Conservation (phyloP, 2,888 invertebrate genomes). For the Erpobdella octoculata region DNA sequence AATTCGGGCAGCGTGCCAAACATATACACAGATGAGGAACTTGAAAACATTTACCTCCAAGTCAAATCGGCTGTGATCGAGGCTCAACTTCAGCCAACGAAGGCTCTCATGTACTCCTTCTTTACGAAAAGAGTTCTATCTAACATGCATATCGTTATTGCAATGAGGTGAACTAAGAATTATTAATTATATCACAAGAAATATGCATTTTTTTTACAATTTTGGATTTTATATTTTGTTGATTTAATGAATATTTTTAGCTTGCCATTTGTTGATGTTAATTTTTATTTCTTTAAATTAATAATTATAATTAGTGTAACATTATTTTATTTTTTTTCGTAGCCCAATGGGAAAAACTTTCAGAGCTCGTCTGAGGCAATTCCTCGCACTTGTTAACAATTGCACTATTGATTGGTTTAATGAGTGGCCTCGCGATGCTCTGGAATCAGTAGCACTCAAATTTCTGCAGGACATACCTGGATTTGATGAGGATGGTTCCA, state of each 20-base stretch:
- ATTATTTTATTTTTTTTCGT: neutral
- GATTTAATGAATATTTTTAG: too few relatives aligned
- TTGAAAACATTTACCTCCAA: conserved; percentile 61
- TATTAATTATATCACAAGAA: neutral
- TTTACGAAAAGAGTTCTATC: conserved; percentile 51
- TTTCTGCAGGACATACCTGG: conserved; percentile 60
- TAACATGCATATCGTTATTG: conserved; percentile 52
- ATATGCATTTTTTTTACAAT: neutral
- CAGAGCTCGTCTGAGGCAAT: conserved; percentile 52
- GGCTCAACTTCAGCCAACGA: conserved; percentile 65
- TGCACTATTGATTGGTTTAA: conserved; percentile 54
- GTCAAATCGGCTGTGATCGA: conserved; percentile 71
- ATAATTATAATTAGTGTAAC: neutral
- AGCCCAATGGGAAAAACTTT: conserved; percentile 56
- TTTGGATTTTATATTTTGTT: too few relatives aligned
- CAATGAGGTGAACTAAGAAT: conserved; percentile 53
- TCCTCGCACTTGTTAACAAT: conserved; percentile 53
- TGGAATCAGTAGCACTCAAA: conserved; percentile 54
- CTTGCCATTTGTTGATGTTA: neutral
- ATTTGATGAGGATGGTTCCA: conserved; percentile 59
- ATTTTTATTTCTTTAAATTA: neutral
- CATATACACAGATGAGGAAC: conserved; percentile 51
- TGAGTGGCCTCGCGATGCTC: conserved; percentile 75
- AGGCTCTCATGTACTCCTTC: conserved; percentile 57
- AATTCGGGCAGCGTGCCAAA: conserved; percentile 54